Evolutionary conservation across 2,113 vertebrate genomes (phyloP), one percentile per base, ranked within the genome.

Genomic region (Ahaetulla prasina): DNA sequence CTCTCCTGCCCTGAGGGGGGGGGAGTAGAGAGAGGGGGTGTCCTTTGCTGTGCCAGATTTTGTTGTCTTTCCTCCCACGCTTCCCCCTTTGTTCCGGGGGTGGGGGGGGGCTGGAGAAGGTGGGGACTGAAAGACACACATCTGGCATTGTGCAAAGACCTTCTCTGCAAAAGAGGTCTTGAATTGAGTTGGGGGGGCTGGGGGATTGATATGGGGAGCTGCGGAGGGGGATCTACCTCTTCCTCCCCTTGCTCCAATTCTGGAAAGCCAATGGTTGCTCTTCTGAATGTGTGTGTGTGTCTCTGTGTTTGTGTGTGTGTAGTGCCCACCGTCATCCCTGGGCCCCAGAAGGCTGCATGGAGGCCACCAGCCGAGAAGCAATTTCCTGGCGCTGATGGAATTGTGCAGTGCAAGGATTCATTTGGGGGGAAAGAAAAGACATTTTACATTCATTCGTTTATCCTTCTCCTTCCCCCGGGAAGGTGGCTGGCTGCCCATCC

Each of bases 11-110:
- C 63, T 68, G 63, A 4, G 10, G 57, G 3, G 9, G 57, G 54
- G 7, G 1, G 18, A 4, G 52, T 1, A 2, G 23, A 4, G 0
- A n/a, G n/a, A n/a, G 0, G 7, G 53, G 53, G 10, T 1, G 25
- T 35, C n/a, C n/a, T 74, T 14, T 7, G n/a, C n/a, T 18, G 2
- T 74, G n/a, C 63, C n/a, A 16, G 63, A 18, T 68, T 68, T 68
- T 16, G 60, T n/a, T n/a, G 30, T 30, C 2, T n/a, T 18, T 30
- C 27, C 27, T 63, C 60, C 27, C 60, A 63, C 4, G 14, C n/a
- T 35, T 35, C n/a, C 63, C n/a, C 63, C n/a, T 18, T 35, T 35
- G 63, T 74, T 74, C n/a, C 63, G 18, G 63, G 4, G 0, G 60
- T 3, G 57, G 3, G 8, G 27, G 18, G 63, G 1, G 63, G 2